Evolutionary conservation across 2,888 invertebrate species (phyloP), one percentile per base, ranked within the genome.

Genomic region (Andricus curvator): DNA sequence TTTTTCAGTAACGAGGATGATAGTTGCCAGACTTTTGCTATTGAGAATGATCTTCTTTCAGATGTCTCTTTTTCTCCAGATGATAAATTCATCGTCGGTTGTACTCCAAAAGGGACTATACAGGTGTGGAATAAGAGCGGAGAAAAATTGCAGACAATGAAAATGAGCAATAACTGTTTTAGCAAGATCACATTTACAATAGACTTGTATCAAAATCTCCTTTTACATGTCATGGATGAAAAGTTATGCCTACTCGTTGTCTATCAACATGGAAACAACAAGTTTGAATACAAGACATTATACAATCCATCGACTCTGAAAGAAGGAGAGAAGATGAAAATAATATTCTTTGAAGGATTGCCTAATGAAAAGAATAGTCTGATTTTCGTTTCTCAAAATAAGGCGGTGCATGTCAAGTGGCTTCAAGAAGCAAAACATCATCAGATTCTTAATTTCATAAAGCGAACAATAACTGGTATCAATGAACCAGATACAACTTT

Each of bases 301-400:
- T 92, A 88, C 65, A 91, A 91, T 85, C 84, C 88, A 33, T 84
- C 83, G 56, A 77, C 88, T 3, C 29, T 17, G 51, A 79, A 83
- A 11, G n/a, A 56, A 15, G n/a, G 56, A 5, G 20, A 80, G 41
- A 70, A 67, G 2, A 83, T 81, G 77, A 88, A 88, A n/a, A 84
- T 91, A 11, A 86, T 92, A 60, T 88, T 89, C 79, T 88, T 90
- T 48, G 67, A 85, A 87, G 29, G 81, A 89, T 44, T 74, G 13
- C 56, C 74, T 33, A 11, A 51, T 1, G 84, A 84, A 37, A 84
- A 83, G 15, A 86, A 88, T 82, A 88, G 88, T 1, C 84, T 92
- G 62, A 85, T 92, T 6, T 86, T 92, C 13, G 89, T 92, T n/a
- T 90, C 91, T 6, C 84, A 90, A 66, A 84, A 88, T 6, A 83